These are phyloP conservation scores for Macquaria australasica DNA, from an alignment of 2,113 vertebrate species.

Conservation along the genomic window DNA sequence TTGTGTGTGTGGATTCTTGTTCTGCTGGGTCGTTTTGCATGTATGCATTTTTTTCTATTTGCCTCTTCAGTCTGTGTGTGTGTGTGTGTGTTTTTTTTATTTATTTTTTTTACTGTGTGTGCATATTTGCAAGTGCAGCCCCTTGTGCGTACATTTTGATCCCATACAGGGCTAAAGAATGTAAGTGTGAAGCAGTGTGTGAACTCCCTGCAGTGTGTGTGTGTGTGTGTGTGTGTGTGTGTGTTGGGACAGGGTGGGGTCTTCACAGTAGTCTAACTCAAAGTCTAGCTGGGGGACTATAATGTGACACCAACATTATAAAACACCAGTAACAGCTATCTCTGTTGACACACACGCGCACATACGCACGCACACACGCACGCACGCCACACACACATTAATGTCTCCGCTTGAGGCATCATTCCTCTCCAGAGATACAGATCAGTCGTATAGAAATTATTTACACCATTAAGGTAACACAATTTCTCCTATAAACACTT, in stretches of 20 bases:
- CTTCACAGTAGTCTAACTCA: conserved; percentile 48
- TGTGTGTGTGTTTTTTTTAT: background rate
- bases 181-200: conserved; percentile 19
- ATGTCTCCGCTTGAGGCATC: background rate
- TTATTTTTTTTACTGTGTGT: background rate
- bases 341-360: background rate
- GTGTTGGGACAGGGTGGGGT: conserved; percentile 1
- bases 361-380: conserved; percentile 3
- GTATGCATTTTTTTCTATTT: conserved; percentile 37
- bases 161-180: background rate
- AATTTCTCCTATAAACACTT: background rate
- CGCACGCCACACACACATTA: conserved; percentile 4
- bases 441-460: background rate
- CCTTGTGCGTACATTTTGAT: conserved; percentile 22
- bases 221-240: conserved; percentile 22
- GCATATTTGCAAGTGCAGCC: conserved; percentile 28
- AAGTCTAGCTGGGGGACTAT: conserved; percentile 50
- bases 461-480: background rate
- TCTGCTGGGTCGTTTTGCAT: conserved; percentile 48
- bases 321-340: conserved; percentile 28
- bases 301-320: conserved; percentile 48
- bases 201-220: background rate
- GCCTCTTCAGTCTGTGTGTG: conserved; percentile 1
- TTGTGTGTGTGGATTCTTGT: conserved; percentile 31
- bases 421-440: background rate